phyloP scores from a whole-genome alignment of 2,113 vertebrate species.

The Silurus glanis region DNA sequence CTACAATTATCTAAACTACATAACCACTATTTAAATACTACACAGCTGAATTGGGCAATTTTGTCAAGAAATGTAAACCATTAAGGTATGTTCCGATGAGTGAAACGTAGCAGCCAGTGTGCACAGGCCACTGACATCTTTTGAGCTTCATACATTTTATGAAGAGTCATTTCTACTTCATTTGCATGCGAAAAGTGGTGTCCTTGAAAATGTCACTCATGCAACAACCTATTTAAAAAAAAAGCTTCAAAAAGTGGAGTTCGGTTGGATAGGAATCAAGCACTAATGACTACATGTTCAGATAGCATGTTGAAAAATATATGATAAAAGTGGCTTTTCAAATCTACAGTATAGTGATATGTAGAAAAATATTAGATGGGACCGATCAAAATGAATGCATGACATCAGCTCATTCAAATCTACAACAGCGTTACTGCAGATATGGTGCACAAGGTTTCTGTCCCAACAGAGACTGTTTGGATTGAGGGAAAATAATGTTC shows the following conservation, averaged over 20 bases:
- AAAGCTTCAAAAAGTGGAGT: constrained; percentile 10
- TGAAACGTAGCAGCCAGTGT: constrained; percentile 38
- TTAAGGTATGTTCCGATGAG: constrained; percentile 15
- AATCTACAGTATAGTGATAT: neutral
- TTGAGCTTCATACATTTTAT: constrained; percentile 48
- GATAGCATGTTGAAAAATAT: neutral
- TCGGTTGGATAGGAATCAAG: neutral
- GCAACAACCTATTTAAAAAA: constrained; percentile 41
- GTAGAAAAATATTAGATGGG: neutral
- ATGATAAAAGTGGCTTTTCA: neutral
- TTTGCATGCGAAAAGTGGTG: constrained; percentile 44
- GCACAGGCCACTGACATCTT: constrained; percentile 37
- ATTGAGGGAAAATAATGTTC: constrained; percentile 64
- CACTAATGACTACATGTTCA: neutral
- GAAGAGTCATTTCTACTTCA: constrained; percentile 48
- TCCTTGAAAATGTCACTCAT: constrained; percentile 43
- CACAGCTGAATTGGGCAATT: constrained; percentile 24
- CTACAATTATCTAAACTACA: constrained; percentile 21
- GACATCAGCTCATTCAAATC: neutral
- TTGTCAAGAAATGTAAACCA: neutral
- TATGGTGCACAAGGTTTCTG: constrained; percentile 30
- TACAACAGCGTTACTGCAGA: neutral
- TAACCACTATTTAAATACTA: constrained; percentile 9
- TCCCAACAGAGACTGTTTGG: constrained; percentile 60
- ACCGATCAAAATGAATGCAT: neutral